A percentile compares a stretch with the other conserved stretches of the same genome.
These are phyloP conservation scores for Caenorhabditis angaria DNA, from an alignment of 2,888 invertebrate species.

Conservation along the genomic window DNA sequence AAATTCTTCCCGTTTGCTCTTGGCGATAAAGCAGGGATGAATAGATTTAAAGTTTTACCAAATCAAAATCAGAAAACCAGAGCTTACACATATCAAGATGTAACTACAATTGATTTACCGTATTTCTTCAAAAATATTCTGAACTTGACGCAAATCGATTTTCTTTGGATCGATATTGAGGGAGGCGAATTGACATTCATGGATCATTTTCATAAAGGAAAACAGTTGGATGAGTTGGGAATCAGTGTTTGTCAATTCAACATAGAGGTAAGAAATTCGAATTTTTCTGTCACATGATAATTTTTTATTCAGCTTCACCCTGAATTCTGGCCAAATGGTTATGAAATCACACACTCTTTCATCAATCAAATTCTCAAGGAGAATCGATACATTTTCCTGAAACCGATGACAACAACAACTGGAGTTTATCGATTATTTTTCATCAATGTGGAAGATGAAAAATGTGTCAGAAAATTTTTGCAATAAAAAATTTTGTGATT, in stretches of 20 bases:
- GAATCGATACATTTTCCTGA: slow-evolving; percentile 12
- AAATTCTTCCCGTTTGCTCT: slow-evolving; percentile 42
- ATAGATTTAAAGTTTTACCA: slow-evolving; percentile 18
- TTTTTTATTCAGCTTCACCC: slow-evolving; percentile 10
- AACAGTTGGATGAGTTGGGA: background rate
- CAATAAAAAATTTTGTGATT: no score
- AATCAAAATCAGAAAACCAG: slow-evolving; percentile 33
- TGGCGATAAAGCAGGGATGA: slow-evolving; percentile 18
- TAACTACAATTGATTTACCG: slow-evolving; percentile 32
- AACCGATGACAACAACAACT: background rate
- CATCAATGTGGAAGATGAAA: slow-evolving; percentile 8
- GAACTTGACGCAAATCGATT: background rate
- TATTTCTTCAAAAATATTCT: slow-evolving; percentile 27
- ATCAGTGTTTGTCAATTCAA: background rate
- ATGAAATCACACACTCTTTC: slow-evolving; percentile 8
- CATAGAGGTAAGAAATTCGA: no score
- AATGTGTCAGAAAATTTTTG: slow-evolving; percentile 2
- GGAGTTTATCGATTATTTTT: background rate
- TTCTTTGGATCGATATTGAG: background rate
- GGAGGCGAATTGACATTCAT: background rate
- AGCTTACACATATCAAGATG: slow-evolving; percentile 24
- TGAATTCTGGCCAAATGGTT: background rate
- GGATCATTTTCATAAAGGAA: background rate
- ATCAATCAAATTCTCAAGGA: slow-evolving; percentile 7
- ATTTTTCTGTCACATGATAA: background rate